Base-by-base conservation (phyloP, 2,888 invertebrate species). In the Patella ulyssiponensis region DNA sequence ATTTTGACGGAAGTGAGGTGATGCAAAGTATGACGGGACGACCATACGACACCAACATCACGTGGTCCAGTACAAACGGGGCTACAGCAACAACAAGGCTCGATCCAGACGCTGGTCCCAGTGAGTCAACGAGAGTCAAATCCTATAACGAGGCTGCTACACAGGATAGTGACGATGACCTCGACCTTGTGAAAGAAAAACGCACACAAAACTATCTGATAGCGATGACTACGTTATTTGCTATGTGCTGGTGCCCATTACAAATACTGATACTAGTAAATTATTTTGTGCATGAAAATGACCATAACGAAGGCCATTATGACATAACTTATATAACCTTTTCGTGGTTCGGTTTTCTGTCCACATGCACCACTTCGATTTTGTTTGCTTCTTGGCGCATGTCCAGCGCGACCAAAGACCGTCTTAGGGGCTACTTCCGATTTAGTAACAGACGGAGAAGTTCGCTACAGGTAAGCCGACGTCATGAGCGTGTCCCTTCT, bases 301-400 rank as follows among this genome's bases (percentile, higher is more conserved):
- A 95, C 86, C 94, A 94, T 80, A 95, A 95, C 89, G 93, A 93
- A 72, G 93, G 93, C 58, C 94, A 94, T 86, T 94, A 95, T 81
- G 95, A 95, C 87, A 93, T 95, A 74, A 94, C 94, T 2, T 95
- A 94, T 89, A 93, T 94, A 72, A 93, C 94, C 88, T 94, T 95
- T 85, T 94, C 95, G 9, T 95, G 95, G 95, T 91, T 95, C 76
- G 95, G 94, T 1, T 95, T 95, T 85, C 86, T 95, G 78, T 95
- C 95, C 11, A 94, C 94, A 0, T 94, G 94, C 78, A 93, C 94
- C 33, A 95, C 94, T 33, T 95, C 95, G 0, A 91, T 94, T 54
- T 91, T 95, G 73, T 95, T 94, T 86, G 93, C 93, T 12, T 93
- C 93, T 0, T 95, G 95, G 94, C 93, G 94, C 81, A 93, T 95